These are phyloP conservation scores for Eupeodes luniger DNA, from an alignment of 2,888 invertebrate genomes.

Conservation along the genomic window DNA sequence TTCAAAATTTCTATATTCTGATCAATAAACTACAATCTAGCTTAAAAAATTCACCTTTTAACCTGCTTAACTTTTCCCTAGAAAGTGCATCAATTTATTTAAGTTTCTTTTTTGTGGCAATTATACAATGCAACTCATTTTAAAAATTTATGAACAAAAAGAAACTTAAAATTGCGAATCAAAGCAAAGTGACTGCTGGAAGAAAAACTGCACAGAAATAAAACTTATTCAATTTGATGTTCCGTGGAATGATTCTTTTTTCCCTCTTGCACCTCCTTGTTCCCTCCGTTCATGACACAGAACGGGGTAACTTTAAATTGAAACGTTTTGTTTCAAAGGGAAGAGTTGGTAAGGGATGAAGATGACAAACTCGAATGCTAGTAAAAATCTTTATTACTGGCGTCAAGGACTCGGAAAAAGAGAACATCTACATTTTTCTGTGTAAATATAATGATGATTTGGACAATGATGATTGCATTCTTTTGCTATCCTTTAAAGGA, in stretches of 20 bases:
- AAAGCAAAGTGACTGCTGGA: slow-evolving; percentile 5
- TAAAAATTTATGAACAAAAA: slow-evolving; percentile 68
- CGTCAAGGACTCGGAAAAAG: slow-evolving; percentile 65
- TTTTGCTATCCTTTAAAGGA: slow-evolving; percentile 15
- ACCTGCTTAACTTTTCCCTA: slow-evolving; percentile 23
- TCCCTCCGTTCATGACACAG: neutral
- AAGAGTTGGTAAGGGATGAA: neutral
- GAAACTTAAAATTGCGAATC: slow-evolving; percentile 12
- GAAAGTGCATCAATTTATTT: slow-evolving; percentile 70
- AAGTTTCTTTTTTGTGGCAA: slow-evolving; percentile 71
- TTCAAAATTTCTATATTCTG: no score
- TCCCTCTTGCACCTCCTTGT: slow-evolving; percentile 8
- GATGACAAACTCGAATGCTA: slow-evolving; percentile 5
- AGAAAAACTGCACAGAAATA: slow-evolving; percentile 10
- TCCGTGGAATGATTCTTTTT: neutral
- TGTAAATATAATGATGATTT: slow-evolving; percentile 60
- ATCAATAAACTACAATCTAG: no score
- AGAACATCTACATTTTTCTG: slow-evolving; percentile 47
- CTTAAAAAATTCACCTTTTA: neutral
- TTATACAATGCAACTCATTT: slow-evolving; percentile 74
- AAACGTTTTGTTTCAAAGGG: slow-evolving; percentile 48
- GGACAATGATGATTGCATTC: slow-evolving; percentile 73
- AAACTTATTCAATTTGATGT: slow-evolving; percentile 73
- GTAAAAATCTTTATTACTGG: slow-evolving; percentile 75
- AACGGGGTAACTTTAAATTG: slow-evolving; percentile 68